These are phyloP conservation scores for Xanthia icteritia DNA, from an alignment of 2,888 invertebrate species.

Conservation along the genomic window DNA sequence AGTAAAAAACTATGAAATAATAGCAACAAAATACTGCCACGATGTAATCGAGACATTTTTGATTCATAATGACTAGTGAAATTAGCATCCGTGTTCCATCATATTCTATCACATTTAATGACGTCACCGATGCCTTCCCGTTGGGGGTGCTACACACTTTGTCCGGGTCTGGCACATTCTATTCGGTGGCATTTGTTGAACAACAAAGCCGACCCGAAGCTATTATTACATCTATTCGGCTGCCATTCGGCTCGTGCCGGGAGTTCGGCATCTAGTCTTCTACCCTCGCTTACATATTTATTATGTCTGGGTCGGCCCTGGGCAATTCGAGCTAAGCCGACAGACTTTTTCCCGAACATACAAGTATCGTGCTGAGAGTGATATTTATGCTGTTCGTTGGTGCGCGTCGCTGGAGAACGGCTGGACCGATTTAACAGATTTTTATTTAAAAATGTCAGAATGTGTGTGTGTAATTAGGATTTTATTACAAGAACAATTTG, in stretches of 20 bases:
- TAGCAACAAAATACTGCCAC: neutral
- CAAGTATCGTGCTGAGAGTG: too few relatives aligned
- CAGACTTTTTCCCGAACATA: too few relatives aligned
- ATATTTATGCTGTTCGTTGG: too few relatives aligned
- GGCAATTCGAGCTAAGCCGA: too few relatives aligned
- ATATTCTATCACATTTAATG: conserved; percentile 4
- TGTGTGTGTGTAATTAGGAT: too few relatives aligned
- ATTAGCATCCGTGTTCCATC: conserved; percentile 30
- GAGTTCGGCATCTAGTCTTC: too few relatives aligned
- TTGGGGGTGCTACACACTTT: neutral
- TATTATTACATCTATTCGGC: neutral
- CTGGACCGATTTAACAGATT: too few relatives aligned
- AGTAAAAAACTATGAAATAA: conserved; percentile 7
- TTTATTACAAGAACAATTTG: too few relatives aligned
- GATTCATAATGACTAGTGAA: conserved; percentile 34
- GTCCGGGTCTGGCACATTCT: neutral
- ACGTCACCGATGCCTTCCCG: conserved; percentile 12
- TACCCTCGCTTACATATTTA: too few relatives aligned
- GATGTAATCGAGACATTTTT: neutral
- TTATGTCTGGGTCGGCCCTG: too few relatives aligned
- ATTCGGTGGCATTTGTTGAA: neutral
- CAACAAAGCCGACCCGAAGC: neutral
- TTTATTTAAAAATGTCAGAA: too few relatives aligned
- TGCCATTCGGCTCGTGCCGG: neutral
- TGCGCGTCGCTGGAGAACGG: too few relatives aligned